These are phyloP conservation scores for Antedon mediterranea DNA, from an alignment of 53 echinoderm and acorn worm species.

Conservation along the genomic window DNA sequence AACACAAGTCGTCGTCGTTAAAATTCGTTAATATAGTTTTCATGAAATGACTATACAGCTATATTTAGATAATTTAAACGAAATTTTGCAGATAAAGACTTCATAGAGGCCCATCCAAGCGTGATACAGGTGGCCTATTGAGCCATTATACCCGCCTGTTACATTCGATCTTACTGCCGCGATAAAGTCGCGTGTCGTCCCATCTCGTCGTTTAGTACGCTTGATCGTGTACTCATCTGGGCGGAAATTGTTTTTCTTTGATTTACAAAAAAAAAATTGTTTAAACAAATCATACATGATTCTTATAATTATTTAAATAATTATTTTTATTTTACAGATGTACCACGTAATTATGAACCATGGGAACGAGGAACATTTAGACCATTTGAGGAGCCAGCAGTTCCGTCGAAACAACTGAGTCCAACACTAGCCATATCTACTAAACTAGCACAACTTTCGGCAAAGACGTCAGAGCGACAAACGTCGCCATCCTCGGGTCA, in stretches of 20 bases:
- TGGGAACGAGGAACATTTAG: not conserved
- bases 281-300: too few relatives aligned
- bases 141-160: not conserved
- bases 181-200: not conserved
- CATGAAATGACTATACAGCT: too few relatives aligned
- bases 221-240: not conserved
- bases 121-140: not conserved
- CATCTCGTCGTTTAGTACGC: not conserved
- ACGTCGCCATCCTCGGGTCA: not conserved
- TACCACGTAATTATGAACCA: not conserved
- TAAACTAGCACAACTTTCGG: conserved; percentile 30
- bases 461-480: conserved; percentile 14
- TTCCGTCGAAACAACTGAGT: conserved; percentile 68
- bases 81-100: not conserved
- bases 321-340: not conserved
- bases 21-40: too few relatives aligned
- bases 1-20: too few relatives aligned
- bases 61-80: not conserved
- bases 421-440: conserved; percentile 48
- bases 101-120: not conserved
- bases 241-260: not conserved
- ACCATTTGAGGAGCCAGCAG: conserved; percentile 30
- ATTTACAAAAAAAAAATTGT: not conserved
- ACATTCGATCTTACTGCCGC: not conserved
- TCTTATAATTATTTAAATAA: not conserved